These are phyloP conservation scores for Xenopus laevis DNA, from an alignment of 2,113 vertebrate species.

Conservation along the genomic window DNA sequence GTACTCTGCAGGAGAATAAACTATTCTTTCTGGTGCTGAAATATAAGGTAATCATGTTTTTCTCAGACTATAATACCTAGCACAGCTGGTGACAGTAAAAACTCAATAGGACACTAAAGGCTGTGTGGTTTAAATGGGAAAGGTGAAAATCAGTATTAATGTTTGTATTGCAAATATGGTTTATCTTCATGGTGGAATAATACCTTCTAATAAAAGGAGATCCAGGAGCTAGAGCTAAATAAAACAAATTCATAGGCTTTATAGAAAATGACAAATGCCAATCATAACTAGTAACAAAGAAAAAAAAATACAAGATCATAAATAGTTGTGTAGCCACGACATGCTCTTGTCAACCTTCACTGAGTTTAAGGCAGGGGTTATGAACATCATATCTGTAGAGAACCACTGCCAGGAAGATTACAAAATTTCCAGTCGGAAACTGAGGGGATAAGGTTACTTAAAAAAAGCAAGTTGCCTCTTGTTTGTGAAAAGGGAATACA, in stretches of 20 bases:
- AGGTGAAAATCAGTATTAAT: constrained; percentile 39
- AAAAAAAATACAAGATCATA: constrained; percentile 18
- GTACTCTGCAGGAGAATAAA: constrained; percentile 28
- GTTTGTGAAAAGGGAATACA: constrained; percentile 50
- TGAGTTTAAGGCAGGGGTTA: constrained; percentile 20
- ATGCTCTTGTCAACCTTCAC: constrained; percentile 45
- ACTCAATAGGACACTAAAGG: constrained; percentile 33
- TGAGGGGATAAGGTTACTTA: constrained; percentile 49
- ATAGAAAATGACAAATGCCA: constrained; percentile 16
- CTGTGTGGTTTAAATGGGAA: constrained; percentile 43
- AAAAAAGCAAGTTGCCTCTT: constrained; percentile 37
- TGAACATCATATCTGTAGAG: constrained; percentile 22
- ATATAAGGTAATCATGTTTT: constrained; percentile 21
- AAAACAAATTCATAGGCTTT: constrained; percentile 6
- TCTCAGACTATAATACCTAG: constrained; percentile 38
- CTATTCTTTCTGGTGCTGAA: constrained; percentile 25
- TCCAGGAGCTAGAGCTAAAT: too few relatives aligned
- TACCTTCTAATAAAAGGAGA: too few relatives aligned
- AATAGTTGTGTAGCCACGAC: constrained; percentile 38
- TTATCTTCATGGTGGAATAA: too few relatives aligned
- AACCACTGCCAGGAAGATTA: constrained; percentile 42
- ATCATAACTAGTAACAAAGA: constrained; percentile 1
- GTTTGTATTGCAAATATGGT: neutral
- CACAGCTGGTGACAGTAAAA: constrained; percentile 41
- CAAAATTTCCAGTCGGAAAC: constrained; percentile 49